Evolutionary conservation across 2,888 invertebrate species (phyloP), one percentile per base, ranked within the genome.

Genomic region (Tenthredo notha): DNA sequence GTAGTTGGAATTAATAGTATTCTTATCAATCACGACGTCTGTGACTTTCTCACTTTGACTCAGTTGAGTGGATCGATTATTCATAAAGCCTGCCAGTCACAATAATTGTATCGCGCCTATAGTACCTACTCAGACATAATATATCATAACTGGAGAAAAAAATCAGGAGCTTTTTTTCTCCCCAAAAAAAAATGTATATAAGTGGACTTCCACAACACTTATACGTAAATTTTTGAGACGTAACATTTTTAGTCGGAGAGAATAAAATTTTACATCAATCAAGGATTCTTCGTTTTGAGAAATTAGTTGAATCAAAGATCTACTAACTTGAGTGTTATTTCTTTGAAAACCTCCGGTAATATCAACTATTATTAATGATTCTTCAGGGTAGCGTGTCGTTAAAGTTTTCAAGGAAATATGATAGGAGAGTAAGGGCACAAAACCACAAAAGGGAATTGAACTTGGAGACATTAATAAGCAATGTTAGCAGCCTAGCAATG

Each of bases 391-490:
- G 54, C 33, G 2, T 77, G 33, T 29, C 72, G 43, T 21, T 29
- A 25, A 70, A n/a, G 29, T 70, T 47, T 29, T 9, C 40, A 6
- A 12, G 29, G 12, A 33, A 54, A 25, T 50, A 50, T 50, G 25
- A n/a, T 33, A 77, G 29, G 50, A 18, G 29, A 50, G 25, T 25
- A n/a, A 75, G 40, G 75, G 47, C 18, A 37, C 29, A 29, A 7
- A 54, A 50, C 77, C 77, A 33, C 50, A 77, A 77, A 77, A 54
- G 50, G 54, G 54, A 54, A 77, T 77, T 77, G 50, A 77, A 77
- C 77, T 29, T 18, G 29, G 18, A 50, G 77, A 77, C 77, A 50
- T 77, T 77, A 50, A 29, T 77, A 50, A 77, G 54, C 77, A 77
- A 77, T 77, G 77, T 33, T 77, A 50, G 54, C 25, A 74, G 40